Evolutionary conservation across 2,797 vertebrate genomes (phyloP), one percentile per base, ranked within the genome.

Genomic region (Paratrypauchen microcephalus): DNA sequence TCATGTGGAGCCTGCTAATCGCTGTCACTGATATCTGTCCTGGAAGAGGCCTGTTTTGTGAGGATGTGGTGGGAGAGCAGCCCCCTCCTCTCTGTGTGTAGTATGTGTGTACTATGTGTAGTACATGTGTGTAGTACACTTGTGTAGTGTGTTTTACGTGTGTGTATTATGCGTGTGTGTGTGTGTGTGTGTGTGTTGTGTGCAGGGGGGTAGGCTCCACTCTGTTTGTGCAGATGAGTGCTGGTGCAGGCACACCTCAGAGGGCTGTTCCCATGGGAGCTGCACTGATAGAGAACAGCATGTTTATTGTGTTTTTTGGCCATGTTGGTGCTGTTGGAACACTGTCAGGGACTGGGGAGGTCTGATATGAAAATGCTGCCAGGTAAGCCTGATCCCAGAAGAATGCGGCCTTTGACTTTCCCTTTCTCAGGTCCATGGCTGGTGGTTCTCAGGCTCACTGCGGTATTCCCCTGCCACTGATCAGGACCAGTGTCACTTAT

Each of bases 251-350:
- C 86, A 81, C 86, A 86, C 89, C 87, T 89, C 78, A 30, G 80
- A 39, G 72, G 80, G 79, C 71, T 26, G 85, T 92, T 91, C 88
- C 90, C 90, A 92, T 91, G 88, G 89, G 89, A 90, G 91, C 89
- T 4, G 72, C 77, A 61, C 77, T 61, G 85, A 87, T 87, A 87
- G 84, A 54, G 75, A 90, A 88, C 88, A 89, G 89, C 87, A 89
- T 92, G 90, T 90, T 89, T 86, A 1, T 85, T 89, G 86, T 89
- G 86, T 86, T 87, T 85, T 87, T 89, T 91, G 88, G 89, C 88
- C 82, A 69, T 65, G 85, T 74, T 76, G 72, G 70, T 73, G 23
- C 77, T 73, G 79, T 81, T 87, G 85, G 85, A 89, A 80, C 59
- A 64, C 77, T 79, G 89, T 86, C 87, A 92, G 79, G 41, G 87